Conservation (phyloP, 2,797 vertebrate species). For the Phrynocephalus guinanensis region DNA sequence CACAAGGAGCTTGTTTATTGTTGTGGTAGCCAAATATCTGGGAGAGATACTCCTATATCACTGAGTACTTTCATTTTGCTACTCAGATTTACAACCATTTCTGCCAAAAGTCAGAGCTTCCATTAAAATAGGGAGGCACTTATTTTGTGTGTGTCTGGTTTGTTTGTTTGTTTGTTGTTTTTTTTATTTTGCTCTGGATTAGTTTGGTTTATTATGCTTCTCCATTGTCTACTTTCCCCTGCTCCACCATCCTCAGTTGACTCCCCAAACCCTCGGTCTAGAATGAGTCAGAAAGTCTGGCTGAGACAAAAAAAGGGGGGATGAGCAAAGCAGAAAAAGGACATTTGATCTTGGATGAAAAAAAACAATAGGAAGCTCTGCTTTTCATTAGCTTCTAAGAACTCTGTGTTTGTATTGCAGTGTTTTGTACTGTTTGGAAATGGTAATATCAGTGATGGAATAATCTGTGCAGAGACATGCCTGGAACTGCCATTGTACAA, state of each 20-base stretch:
- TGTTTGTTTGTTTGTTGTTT: background rate
- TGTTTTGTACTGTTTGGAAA: background rate
- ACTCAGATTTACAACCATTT: background rate
- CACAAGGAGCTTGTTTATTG: too few relatives aligned
- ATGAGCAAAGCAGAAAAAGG: background rate
- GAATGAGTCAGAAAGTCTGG: background rate
- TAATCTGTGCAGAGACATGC: background rate
- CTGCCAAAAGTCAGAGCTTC: background rate
- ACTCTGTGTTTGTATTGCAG: background rate
- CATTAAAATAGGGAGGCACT: background rate
- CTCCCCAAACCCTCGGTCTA: background rate
- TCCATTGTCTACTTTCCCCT: background rate
- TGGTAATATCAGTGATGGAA: background rate
- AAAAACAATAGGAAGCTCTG: background rate
- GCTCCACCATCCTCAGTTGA: too few relatives aligned
- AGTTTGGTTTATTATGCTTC: too few relatives aligned
- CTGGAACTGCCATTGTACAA: background rate
- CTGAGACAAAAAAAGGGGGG: background rate
- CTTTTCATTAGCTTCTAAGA: background rate
- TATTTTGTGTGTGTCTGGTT: too few relatives aligned
- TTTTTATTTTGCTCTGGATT: too few relatives aligned
- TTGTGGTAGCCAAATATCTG: too few relatives aligned
- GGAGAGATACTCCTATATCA: too few relatives aligned
- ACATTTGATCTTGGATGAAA: background rate
- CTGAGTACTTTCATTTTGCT: background rate